phyloP scores from a whole-genome alignment of 2,797 vertebrate genomes.

The Leptoclinus maculatus region DNA sequence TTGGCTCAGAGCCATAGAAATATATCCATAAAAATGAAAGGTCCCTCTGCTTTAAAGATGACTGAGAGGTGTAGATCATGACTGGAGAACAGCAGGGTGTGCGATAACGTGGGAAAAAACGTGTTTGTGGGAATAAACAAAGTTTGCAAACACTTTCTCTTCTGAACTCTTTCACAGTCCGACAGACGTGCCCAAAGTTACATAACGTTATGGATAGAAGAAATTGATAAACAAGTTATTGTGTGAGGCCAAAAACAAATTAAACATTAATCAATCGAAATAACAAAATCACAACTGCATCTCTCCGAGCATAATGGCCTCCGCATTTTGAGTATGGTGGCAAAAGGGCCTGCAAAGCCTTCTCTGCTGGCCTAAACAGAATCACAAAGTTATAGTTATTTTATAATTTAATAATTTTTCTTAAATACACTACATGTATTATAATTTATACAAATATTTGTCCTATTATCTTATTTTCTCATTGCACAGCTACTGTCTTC shows the following conservation, averaged over 20 bases:
- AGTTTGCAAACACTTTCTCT: conserved; percentile 28
- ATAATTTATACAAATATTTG: no score
- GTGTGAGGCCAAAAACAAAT: conserved; percentile 28
- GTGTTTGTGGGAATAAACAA: no score
- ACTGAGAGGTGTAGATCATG: conserved; percentile 38
- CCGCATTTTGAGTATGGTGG: background rate
- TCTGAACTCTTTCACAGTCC: conserved; percentile 5
- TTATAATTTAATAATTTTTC: no score
- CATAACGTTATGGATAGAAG: conserved; percentile 34
- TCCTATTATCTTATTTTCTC: no score
- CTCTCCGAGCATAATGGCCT: conserved; percentile 2
- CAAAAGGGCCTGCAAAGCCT: no score
- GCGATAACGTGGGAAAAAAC: conserved; percentile 17
- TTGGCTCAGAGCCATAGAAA: conserved; percentile 35
- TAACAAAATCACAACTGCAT: conserved; percentile 17
- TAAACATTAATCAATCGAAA: conserved; percentile 30
- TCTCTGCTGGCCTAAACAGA: no score
- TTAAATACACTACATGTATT: no score
- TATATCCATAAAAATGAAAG: conserved; percentile 43
- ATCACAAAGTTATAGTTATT: no score
- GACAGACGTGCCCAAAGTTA: conserved; percentile 25
- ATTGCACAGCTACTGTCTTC: no score
- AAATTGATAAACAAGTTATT: conserved; percentile 40
- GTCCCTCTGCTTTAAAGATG: conserved; percentile 41
- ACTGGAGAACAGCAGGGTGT: conserved; percentile 21